These are phyloP conservation scores for Meteorus colon DNA, from an alignment of 2,888 invertebrate species.

Conservation along the genomic window DNA sequence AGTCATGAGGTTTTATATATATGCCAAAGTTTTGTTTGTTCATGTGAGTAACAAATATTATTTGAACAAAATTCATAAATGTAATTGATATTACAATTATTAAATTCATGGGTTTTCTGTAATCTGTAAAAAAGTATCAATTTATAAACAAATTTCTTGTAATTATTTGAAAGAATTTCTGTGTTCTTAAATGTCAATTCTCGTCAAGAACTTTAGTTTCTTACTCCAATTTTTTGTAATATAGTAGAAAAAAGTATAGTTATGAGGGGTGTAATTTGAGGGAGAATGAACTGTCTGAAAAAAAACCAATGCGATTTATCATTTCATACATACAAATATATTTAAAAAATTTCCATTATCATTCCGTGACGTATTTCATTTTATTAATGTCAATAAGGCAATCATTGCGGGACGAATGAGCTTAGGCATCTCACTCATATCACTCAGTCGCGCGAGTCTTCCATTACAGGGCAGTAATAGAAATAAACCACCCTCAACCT, in stretches of 20 bases:
- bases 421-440: constrained; percentile 63
- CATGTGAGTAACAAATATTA: neutral
- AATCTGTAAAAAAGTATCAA: no score
- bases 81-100: no score
- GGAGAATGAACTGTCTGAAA: neutral
- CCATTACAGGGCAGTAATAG: constrained; percentile 55
- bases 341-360: constrained; percentile 44
- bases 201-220: no score
- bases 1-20: neutral
- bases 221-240: no score
- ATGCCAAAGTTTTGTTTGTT: neutral
- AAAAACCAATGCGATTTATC: neutral
- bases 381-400: constrained; percentile 71
- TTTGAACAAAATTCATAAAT: no score
- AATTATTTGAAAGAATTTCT: no score
- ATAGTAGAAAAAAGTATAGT: neutral
- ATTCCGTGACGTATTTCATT: constrained; percentile 61
- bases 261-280: neutral
- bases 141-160: no score
- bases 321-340: neutral
- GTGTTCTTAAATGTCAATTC: no score
- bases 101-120: no score
- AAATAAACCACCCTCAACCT: constrained; percentile 51
- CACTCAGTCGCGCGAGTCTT: constrained; percentile 56
- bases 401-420: constrained; percentile 64